Percentiles rank a stretch among this genome's conserved stretches.
These are phyloP conservation scores for Chalcis sispes DNA, from an alignment of 2,888 invertebrate species.

Conservation along the genomic window DNA sequence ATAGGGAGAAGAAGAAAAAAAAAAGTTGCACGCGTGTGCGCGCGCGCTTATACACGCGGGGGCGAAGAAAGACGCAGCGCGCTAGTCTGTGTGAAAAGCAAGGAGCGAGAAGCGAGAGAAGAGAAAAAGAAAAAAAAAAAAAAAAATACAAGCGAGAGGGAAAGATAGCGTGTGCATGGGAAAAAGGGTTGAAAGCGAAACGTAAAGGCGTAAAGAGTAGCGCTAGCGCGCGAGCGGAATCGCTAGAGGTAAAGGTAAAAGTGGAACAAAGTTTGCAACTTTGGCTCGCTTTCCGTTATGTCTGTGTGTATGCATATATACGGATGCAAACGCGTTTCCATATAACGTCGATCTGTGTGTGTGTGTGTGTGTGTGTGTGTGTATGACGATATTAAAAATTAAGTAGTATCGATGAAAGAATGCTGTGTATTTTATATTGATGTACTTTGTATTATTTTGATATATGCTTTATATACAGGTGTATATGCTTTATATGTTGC, in stretches of 20 bases:
- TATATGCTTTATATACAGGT: background rate
- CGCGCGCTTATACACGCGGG: background rate
- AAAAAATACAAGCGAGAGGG: no score
- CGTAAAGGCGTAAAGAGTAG: conserved; percentile 46
- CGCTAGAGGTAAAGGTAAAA: conserved; percentile 18
- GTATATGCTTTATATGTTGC: no score
- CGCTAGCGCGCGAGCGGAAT: conserved; percentile 22
- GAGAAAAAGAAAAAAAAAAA: no score
- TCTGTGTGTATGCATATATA: background rate
- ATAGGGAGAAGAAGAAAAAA: no score
- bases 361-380: background rate
- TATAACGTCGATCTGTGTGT: background rate
- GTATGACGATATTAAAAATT: conserved; percentile 21
- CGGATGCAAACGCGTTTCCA: no score
- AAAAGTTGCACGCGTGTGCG: conserved; percentile 4
- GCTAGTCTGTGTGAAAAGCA: conserved; percentile 18
- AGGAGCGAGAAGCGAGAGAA: conserved; percentile 39
- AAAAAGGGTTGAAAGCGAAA: conserved; percentile 43
- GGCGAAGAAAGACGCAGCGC: background rate
- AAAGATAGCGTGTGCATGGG: no score
- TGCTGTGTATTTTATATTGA: no score
- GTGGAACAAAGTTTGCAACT: conserved; percentile 45
- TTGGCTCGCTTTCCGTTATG: conserved; percentile 2
- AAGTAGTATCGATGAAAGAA: conserved; percentile 38
- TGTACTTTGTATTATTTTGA: no score